These are phyloP conservation scores for Lydus trimaculatus DNA, from an alignment of 2,888 invertebrate genomes.

Conservation along the genomic window DNA sequence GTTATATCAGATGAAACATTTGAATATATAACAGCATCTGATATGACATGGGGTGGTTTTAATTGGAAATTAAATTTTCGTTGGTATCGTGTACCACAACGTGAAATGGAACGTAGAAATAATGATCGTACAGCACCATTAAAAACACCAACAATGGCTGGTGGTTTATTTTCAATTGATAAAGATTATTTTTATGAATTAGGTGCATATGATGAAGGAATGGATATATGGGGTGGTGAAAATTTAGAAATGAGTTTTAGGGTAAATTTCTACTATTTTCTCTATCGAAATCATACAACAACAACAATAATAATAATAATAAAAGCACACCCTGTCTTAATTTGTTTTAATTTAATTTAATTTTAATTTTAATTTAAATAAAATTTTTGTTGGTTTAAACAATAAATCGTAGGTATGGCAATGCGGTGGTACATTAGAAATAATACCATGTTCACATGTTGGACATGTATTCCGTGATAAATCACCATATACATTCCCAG, in stretches of 20 bases:
- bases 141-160: conserved; percentile 98
- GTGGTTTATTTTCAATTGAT: conserved; percentile 94
- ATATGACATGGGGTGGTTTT: conserved; percentile 99
- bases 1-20: conserved; percentile 99
- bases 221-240: conserved; percentile 99
- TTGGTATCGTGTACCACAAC: conserved; percentile 96
- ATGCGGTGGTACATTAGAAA: conserved; percentile 95
- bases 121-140: conserved; percentile 93
- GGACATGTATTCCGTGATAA: conserved; percentile 98
- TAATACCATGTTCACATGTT: conserved; percentile 94
- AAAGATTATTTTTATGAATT: conserved; percentile 97
- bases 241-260: conserved; percentile 95
- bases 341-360: conserved; percentile 8
- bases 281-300: not conserved
- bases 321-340: conserved; percentile 29
- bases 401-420: conserved; percentile 81
- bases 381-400: not conserved
- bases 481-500: conserved; percentile 99
- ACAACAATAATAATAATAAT: not conserved
- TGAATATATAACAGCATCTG: conserved; percentile 98
- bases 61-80: conserved; percentile 98
- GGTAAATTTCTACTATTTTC: conserved; percentile 64
- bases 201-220: conserved; percentile 98
- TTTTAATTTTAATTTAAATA: not conserved
- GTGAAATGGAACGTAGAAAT: conserved; percentile 93